phyloP scores from a whole-genome alignment of 2,888 invertebrate species.

The Melikaiella ostensackeni region DNA sequence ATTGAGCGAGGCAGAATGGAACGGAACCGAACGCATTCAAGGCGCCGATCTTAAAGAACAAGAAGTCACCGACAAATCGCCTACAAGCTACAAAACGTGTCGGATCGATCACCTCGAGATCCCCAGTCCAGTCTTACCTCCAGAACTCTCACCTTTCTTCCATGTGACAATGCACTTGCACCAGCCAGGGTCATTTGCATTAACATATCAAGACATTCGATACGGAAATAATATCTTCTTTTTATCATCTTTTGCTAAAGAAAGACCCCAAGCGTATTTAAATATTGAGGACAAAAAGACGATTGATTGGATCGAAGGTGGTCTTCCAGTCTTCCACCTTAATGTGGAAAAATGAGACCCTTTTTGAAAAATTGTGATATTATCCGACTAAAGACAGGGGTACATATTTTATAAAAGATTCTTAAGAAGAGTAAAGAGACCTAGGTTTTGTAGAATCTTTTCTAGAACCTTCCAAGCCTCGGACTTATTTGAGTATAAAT shows the following conservation, averaged over 20 bases:
- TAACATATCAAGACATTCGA: slow-evolving; percentile 40
- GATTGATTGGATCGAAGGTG: slow-evolving; percentile 27
- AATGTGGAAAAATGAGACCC: neutral
- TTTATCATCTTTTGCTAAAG: slow-evolving; percentile 1
- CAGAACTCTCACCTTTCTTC: slow-evolving; percentile 20
- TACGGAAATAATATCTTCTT: slow-evolving; percentile 34
- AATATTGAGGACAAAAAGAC: neutral
- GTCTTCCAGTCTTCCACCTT: slow-evolving; percentile 1
- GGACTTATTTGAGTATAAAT: too few species aligned
- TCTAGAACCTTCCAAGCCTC: too few species aligned
- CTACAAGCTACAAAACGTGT: slow-evolving; percentile 28
- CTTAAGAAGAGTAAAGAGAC: neutral
- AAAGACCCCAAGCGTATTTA: neutral
- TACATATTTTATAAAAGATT: slow-evolving; percentile 6
- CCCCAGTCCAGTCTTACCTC: neutral
- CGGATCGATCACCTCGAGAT: slow-evolving; percentile 23
- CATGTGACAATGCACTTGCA: slow-evolving; percentile 41
- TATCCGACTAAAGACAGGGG: neutral
- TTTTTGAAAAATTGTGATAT: slow-evolving; percentile 20
- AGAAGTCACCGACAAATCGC: neutral
- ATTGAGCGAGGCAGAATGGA: slow-evolving; percentile 50
- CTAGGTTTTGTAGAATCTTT: neutral
- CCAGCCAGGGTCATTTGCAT: slow-evolving; percentile 16
- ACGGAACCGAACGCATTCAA: slow-evolving; percentile 40
- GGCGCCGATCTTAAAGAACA: slow-evolving; percentile 41